Evolutionary conservation across 1,140 invertebrate genomes (phyloP).

Genomic region (Drosophila pseudoananassae): DNA sequence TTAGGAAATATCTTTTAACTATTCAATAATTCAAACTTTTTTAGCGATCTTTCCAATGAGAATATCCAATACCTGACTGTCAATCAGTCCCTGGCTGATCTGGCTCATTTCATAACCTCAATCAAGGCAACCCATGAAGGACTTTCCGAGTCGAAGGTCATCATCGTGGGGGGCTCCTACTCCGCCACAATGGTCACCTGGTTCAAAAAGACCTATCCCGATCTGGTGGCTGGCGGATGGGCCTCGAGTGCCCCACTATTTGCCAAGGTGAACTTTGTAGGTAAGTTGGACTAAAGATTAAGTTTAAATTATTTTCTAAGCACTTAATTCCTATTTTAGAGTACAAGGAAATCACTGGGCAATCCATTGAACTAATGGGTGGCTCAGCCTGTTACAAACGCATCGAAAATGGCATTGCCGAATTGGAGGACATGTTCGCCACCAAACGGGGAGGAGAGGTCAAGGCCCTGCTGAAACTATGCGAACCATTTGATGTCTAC

Average conservation of each 20-base stretch:
- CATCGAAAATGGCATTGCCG: conserved; percentile 84
- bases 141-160: conserved; percentile 83
- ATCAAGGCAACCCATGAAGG: conserved; percentile 84
- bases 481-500: conserved; percentile 66
- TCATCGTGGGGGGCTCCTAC: conserved; percentile 92
- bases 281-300: conserved; percentile 33
- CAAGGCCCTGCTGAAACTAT: conserved; percentile 83
- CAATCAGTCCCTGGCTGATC: conserved; percentile 90
- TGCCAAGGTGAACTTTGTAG: conserved; percentile 76
- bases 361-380: conserved; percentile 77
- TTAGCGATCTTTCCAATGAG: conserved; percentile 85
- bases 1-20: not conserved
- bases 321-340: conserved; percentile 27
- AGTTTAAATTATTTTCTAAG: not conserved
- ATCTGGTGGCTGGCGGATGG: conserved; percentile 89
- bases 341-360: conserved; percentile 81
- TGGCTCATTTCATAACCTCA: conserved; percentile 88
- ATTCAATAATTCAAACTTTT: not conserved
- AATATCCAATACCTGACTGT: conserved; percentile 88
- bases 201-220: conserved; percentile 90
- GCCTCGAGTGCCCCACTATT: conserved; percentile 90
- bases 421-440: conserved; percentile 83
- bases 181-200: conserved; percentile 91
- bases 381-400: conserved; percentile 84
- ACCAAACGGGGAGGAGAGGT: conserved; percentile 62